phyloP scores from a whole-genome alignment of 2,888 invertebrate genomes.

The Ypsolopha sequella region DNA sequence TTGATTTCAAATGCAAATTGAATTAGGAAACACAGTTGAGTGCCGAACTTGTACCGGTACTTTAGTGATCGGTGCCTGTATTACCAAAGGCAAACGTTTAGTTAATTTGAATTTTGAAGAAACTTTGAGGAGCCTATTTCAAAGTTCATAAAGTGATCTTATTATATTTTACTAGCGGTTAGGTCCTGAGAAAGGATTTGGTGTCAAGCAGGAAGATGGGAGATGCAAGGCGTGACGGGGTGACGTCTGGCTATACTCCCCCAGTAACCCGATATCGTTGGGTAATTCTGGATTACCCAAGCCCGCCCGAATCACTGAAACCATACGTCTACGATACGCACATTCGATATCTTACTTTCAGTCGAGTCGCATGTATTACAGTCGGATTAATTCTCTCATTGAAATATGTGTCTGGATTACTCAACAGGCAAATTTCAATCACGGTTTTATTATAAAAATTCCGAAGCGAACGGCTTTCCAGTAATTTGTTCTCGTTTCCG shows the following conservation, averaged over 20 bases:
- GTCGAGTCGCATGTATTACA: constrained; percentile 45
- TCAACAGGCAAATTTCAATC: not conserved
- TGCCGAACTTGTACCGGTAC: constrained; percentile 42
- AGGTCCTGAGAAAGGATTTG: not conserved
- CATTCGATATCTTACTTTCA: constrained; percentile 46
- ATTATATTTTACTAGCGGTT: not conserved
- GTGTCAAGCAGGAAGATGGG: constrained; percentile 35
- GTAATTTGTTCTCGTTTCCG: not conserved
- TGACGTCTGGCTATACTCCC: constrained; percentile 25
- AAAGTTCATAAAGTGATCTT: not conserved
- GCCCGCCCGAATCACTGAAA: constrained; percentile 65
- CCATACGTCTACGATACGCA: constrained; percentile 43
- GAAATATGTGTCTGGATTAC: constrained; percentile 19
- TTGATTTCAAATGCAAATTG: constrained; percentile 68
- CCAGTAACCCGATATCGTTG: constrained; percentile 52
- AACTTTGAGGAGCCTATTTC: not conserved
- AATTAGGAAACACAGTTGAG: constrained; percentile 66
- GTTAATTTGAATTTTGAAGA: constrained; percentile 12
- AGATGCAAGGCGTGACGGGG: constrained; percentile 12
- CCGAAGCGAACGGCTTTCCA: not conserved
- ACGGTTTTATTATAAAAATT: not conserved
- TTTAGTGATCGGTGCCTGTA: constrained; percentile 42
- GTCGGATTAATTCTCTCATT: constrained; percentile 54
- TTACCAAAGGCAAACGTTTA: constrained; percentile 33
- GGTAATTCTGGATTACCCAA: constrained; percentile 54